phyloP scores from a whole-genome alignment of 2,888 invertebrate genomes.

The Meganola albula region DNA sequence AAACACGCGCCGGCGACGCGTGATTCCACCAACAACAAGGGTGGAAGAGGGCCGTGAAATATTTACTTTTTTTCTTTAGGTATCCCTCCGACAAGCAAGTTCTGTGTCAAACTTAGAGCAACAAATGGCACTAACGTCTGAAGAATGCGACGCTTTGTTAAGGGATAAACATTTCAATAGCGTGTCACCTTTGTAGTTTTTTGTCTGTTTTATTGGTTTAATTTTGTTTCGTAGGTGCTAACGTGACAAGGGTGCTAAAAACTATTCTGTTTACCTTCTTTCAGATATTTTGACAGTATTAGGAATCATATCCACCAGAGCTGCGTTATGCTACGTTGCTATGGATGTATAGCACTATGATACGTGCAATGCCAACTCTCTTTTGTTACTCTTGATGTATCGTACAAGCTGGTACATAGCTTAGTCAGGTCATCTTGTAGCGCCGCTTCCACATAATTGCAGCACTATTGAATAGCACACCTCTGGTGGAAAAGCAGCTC shows the following conservation, averaged over 20 bases:
- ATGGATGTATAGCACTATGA: too few species aligned
- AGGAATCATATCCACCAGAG: too few species aligned
- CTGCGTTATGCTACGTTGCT: too few species aligned
- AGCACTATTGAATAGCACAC: too few species aligned
- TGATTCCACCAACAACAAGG: conserved; percentile 74
- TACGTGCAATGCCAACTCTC: too few species aligned
- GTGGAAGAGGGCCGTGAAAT: conserved; percentile 60
- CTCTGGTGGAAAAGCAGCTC: too few species aligned
- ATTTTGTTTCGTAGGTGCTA: conserved; percentile 11
- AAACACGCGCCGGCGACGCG: conserved; percentile 71
- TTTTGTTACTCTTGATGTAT: too few species aligned
- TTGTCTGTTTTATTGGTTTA: conserved; percentile 15
- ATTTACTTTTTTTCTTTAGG: conserved; percentile 70
- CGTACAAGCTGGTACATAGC: too few species aligned
- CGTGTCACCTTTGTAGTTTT: conserved; percentile 23
- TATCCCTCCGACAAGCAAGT: conserved; percentile 48
- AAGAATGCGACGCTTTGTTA: conserved; percentile 40
- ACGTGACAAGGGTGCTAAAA: conserved; percentile 1
- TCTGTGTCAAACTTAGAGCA: conserved; percentile 59
- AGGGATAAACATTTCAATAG: conserved; percentile 34
- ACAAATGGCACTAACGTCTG: conserved; percentile 44
- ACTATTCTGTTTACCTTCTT: too few species aligned
- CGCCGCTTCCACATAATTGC: too few species aligned
- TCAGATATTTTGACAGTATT: too few species aligned
- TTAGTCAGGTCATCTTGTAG: too few species aligned